These are phyloP conservation scores for Diacarnus erythraeanus DNA, from an alignment of 37 sponge, comb jelly and placozoan species.

Conservation along the genomic window DNA sequence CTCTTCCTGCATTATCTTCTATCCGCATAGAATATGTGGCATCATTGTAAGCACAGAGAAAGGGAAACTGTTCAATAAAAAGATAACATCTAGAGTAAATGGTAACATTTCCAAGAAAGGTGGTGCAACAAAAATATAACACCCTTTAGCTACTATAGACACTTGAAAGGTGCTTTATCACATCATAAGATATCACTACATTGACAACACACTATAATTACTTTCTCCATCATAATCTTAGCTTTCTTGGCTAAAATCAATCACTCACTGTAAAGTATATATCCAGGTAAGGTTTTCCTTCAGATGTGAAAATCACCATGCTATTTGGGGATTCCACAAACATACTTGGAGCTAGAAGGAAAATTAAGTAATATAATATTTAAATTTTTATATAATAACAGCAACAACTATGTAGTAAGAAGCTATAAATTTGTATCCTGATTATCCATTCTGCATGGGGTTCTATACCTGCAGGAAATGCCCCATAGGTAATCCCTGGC, in stretches of 20 bases:
- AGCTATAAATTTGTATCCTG: no score
- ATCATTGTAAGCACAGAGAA: neutral
- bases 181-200: no score
- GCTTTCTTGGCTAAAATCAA: neutral
- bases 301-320: neutral
- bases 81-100: no score
- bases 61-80: conserved; percentile 3
- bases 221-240: neutral
- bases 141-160: no score
- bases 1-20: neutral
- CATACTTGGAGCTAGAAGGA: neutral
- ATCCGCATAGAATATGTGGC: neutral
- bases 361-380: no score
- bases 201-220: neutral
- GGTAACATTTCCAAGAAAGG: no score
- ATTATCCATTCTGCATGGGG: no score
- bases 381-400: no score
- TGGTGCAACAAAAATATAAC: no score
- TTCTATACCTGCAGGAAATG: neutral
- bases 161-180: no score
- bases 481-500: neutral
- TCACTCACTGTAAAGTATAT: neutral
- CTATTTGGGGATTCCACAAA: neutral
- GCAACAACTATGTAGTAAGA: no score
- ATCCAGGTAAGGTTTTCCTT: neutral